Conservation (phyloP, 2,888 invertebrate genomes). For the Cybosia mesomella region DNA sequence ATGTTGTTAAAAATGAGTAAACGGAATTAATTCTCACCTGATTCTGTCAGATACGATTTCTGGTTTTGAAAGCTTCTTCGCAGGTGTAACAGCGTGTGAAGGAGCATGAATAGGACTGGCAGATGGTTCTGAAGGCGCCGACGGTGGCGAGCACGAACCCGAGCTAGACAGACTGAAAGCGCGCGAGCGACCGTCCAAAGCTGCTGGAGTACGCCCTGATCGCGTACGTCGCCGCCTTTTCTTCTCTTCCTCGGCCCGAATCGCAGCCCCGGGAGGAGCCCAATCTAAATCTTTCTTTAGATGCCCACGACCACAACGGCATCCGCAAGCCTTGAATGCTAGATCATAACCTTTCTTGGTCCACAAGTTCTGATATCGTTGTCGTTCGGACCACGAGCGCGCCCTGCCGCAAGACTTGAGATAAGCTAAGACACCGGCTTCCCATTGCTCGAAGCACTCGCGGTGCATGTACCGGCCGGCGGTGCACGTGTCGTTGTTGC, state of each 20-base stretch:
- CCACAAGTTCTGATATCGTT: conserved; percentile 98
- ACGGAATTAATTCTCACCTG: conserved; percentile 88
- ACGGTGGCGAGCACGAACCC: conserved; percentile 94
- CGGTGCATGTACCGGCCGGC: conserved; percentile 98
- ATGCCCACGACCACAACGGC: conserved; percentile 97
- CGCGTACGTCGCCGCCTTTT: conserved; percentile 78
- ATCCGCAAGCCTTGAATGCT: conserved; percentile 97
- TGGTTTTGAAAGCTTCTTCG: conserved; percentile 92
- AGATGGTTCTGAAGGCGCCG: conserved; percentile 92
- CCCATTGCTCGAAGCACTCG: conserved; percentile 98
- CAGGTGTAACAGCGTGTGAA: conserved; percentile 80
- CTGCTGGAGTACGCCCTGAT: conserved; percentile 73
- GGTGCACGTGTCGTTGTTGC: conserved; percentile 97
- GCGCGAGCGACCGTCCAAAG: conserved; percentile 87
- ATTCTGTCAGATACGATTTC: conserved; percentile 93
- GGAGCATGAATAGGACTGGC: conserved; percentile 90
- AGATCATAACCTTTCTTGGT: conserved; percentile 99
- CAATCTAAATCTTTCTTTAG: conserved; percentile 98
- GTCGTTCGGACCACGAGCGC: conserved; percentile 97
- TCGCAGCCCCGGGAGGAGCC: conserved; percentile 90
- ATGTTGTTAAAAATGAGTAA: conserved; percentile 27
- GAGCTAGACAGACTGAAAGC: conserved; percentile 93
- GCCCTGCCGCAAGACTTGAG: conserved; percentile 96
- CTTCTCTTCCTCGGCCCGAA: conserved; percentile 82
- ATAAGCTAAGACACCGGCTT: conserved; percentile 94